These are phyloP conservation scores for Phataginus tricuspis DNA, from an alignment of 2,797 vertebrate genomes.

Conservation along the genomic window DNA sequence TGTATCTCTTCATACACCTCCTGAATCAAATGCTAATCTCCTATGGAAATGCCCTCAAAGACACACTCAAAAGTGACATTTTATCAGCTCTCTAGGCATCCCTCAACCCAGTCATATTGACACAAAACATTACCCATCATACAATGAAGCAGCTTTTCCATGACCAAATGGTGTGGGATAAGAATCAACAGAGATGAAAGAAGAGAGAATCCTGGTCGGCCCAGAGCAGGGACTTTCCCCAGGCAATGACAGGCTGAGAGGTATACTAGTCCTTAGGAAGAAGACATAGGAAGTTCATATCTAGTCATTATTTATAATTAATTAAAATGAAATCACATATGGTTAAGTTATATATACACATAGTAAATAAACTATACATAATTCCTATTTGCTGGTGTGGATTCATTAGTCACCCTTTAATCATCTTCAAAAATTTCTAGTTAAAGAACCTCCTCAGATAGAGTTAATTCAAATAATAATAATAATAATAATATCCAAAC, in stretches of 20 bases:
- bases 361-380: neutral
- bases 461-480: neutral
- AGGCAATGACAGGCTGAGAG: neutral
- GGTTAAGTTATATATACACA: neutral
- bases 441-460: neutral
- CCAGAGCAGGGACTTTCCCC: neutral
- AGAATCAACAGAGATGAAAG: neutral
- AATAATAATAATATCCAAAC: neutral
- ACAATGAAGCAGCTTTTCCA: neutral
- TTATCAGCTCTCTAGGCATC: neutral
- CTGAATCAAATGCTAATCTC: neutral
- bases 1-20: neutral
- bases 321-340: slow-evolving; percentile 29
- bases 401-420: neutral
- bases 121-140: neutral
- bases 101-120: neutral
- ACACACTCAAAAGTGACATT: neutral
- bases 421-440: neutral
- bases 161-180: neutral
- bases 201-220: neutral
- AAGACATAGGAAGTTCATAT: neutral
- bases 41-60: neutral
- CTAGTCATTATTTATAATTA: neutral
- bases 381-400: neutral
- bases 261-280: neutral